phyloP scores from a whole-genome alignment of 2,113 vertebrate species.

The Aphelocoma coerulescens region DNA sequence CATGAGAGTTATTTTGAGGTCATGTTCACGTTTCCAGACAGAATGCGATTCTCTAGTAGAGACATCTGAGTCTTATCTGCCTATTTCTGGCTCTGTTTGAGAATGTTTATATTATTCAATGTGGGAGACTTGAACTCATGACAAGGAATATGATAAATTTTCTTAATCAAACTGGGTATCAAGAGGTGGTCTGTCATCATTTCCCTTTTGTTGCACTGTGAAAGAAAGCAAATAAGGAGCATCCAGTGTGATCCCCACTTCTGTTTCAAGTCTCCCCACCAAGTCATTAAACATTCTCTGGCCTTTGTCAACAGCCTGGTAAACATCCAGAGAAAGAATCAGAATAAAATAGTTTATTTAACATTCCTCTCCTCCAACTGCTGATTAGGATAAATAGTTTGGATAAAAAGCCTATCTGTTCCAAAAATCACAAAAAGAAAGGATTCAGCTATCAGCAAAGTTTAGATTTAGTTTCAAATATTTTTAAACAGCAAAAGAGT shows the following conservation, averaged over 20 bases:
- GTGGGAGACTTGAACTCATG: conserved; percentile 71
- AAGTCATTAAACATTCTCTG: conserved; percentile 79
- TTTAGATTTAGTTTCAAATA: conserved; percentile 75
- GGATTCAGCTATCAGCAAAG: conserved; percentile 67
- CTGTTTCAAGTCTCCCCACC: conserved; percentile 73
- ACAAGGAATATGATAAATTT: conserved; percentile 74
- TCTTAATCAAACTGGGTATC: conserved; percentile 77
- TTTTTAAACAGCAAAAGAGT: conserved; percentile 72
- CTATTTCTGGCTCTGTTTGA: conserved; percentile 70
- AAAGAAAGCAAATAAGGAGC: conserved; percentile 66
- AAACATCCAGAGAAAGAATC: conserved; percentile 77
- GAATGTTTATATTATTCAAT: conserved; percentile 71
- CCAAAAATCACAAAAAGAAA: conserved; percentile 78
- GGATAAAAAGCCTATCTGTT: conserved; percentile 77
- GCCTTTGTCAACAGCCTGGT: conserved; percentile 81
- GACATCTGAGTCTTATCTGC: conserved; percentile 74
- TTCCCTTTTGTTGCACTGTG: conserved; percentile 67
- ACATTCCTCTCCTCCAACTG: conserved; percentile 80
- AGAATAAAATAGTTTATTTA: conserved; percentile 81
- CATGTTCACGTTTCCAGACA: conserved; percentile 1
- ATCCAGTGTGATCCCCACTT: conserved; percentile 66
- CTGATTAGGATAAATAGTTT: conserved; percentile 86
- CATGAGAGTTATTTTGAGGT: conserved; percentile 49
- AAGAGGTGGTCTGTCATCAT: conserved; percentile 76
- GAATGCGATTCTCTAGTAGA: conserved; percentile 32